phyloP scores from a whole-genome alignment of 2,113 vertebrate species.

The Hippocampus mohnikei region DNA sequence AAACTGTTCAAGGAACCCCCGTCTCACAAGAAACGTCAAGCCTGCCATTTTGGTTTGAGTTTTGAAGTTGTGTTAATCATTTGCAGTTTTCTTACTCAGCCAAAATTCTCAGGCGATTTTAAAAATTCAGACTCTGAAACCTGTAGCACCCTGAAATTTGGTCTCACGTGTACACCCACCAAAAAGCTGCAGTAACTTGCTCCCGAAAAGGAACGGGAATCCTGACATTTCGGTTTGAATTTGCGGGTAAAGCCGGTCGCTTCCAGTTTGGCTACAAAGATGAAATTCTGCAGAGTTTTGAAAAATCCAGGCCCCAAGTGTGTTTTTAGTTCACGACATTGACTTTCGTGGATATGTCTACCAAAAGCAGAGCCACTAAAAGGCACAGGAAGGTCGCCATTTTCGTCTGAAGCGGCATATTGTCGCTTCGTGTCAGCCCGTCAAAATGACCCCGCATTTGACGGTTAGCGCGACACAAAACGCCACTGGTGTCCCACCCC shows the following conservation, averaged over 20 bases:
- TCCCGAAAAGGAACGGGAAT: background rate
- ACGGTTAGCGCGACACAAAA: background rate
- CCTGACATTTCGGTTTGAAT: background rate
- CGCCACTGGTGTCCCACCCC: background rate
- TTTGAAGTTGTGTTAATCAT: no score
- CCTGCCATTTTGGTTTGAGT: background rate
- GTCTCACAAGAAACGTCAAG: background rate
- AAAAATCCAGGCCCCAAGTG: background rate
- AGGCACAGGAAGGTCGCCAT: background rate
- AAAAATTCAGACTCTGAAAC: no score
- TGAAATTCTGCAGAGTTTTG: background rate
- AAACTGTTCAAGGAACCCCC: background rate
- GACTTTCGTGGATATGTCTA: background rate
- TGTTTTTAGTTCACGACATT: background rate
- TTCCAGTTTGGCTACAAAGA: no score
- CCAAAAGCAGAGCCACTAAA: background rate
- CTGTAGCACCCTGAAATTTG: no score
- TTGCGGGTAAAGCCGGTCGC: no score
- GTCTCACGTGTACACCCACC: no score
- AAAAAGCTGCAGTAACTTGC: no score
- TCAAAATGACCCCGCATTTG: background rate
- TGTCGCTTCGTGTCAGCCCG: background rate
- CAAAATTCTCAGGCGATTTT: no score
- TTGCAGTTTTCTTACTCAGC: no score
- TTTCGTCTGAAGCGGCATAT: background rate